phyloP scores from a whole-genome alignment of 2,113 vertebrate species.

The Heterotilapia buettikoferi region DNA sequence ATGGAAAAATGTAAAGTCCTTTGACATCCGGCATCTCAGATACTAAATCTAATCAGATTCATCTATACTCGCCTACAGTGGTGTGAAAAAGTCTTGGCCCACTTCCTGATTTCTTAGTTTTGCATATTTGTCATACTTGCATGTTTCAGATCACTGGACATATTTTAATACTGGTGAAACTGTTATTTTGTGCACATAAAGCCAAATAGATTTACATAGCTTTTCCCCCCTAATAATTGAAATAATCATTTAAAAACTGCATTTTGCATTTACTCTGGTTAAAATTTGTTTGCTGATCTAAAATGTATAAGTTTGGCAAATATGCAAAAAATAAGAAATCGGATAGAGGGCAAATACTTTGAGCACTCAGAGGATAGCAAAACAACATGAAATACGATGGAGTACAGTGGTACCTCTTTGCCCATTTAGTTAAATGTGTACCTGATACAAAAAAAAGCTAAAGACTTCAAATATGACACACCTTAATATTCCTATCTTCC shows the following conservation, averaged over 20 bases:
- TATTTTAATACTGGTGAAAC: not conserved
- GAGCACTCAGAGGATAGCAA: not conserved
- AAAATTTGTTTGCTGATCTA: not conserved
- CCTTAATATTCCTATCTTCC: not conserved
- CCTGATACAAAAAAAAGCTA: not conserved
- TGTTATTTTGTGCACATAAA: not conserved
- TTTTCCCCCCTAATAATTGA: rapidly evolving
- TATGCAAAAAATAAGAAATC: not conserved
- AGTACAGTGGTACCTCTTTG: not conserved
- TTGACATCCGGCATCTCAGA: not conserved
- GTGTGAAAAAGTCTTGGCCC: not conserved
- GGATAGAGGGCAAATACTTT: not conserved
- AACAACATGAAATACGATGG: not conserved
- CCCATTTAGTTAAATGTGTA: not conserved
- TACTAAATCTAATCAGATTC: not conserved
- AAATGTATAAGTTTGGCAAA: not conserved
- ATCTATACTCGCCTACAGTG: not conserved
- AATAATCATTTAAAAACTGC: not conserved
- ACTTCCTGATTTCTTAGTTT: not conserved
- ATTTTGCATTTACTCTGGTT: not conserved
- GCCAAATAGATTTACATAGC: not conserved
- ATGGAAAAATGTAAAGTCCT: not conserved
- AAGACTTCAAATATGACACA: not conserved
- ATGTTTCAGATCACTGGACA: not conserved
- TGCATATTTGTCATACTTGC: not conserved